Percentiles rank a stretch among this genome's conserved stretches.
These are phyloP conservation scores for Baryphthengus martii DNA, from an alignment of 2,113 vertebrate species.

Conservation along the genomic window DNA sequence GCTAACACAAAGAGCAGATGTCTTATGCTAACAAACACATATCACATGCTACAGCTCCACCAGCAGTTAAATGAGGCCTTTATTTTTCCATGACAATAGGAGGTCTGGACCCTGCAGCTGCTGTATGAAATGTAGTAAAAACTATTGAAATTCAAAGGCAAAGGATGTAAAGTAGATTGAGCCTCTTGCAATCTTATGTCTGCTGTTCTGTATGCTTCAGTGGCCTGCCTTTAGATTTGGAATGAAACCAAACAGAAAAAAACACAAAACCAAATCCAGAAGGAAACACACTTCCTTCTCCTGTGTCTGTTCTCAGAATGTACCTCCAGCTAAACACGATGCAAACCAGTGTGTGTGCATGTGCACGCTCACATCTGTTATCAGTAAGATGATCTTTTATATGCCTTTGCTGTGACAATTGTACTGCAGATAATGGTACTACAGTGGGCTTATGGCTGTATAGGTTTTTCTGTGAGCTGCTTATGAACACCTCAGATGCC, in stretches of 20 bases:
- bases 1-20: constrained; percentile 79
- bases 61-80: constrained; percentile 64
- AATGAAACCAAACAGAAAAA: background rate
- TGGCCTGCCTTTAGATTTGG: background rate
- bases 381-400: background rate
- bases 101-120: constrained; percentile 66
- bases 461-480: background rate
- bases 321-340: background rate
- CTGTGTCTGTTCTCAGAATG: background rate
- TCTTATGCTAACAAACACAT: constrained; percentile 80
- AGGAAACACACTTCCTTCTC: background rate
- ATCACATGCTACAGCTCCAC: constrained; percentile 58
- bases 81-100: constrained; percentile 66
- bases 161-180: constrained; percentile 39
- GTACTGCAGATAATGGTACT: background rate
- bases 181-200: constrained; percentile 24
- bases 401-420: background rate
- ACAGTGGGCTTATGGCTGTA: background rate
- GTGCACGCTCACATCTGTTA: background rate
- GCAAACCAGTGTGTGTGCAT: background rate
- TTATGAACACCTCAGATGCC: background rate
- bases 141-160: constrained; percentile 34
- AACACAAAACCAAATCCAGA: background rate
- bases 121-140: constrained; percentile 27
- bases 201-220: constrained; percentile 12